Conservation (phyloP, 1,140 invertebrate species). For the Delia radicum region DNA sequence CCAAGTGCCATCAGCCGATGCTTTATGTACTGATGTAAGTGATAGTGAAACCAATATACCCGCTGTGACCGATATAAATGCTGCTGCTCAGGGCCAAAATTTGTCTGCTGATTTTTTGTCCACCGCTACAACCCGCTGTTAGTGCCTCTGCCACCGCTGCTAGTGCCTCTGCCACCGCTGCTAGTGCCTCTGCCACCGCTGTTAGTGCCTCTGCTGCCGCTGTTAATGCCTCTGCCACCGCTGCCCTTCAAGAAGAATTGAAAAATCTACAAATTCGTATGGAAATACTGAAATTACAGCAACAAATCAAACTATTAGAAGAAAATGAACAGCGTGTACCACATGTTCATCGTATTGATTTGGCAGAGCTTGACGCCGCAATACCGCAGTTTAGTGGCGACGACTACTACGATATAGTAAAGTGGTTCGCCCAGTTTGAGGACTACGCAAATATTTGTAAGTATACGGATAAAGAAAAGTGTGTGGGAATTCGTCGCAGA, state of each 20-base stretch:
- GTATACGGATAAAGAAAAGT: background rate
- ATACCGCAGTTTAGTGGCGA: conserved; percentile 15
- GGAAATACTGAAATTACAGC: background rate
- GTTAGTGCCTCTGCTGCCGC: no score
- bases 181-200: no score
- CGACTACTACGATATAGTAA: conserved; percentile 6
- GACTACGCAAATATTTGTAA: background rate
- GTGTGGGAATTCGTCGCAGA: background rate
- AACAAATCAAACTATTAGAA: background rate
- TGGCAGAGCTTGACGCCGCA: background rate
- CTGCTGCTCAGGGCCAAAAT: no score
- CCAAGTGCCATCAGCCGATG: no score
- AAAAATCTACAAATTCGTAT: background rate
- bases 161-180: no score
- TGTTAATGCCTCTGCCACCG: background rate
- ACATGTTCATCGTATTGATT: conserved; percentile 7
- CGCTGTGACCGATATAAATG: no score
- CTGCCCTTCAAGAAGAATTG: background rate
- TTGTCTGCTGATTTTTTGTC: no score
- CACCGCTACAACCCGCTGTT: no score
- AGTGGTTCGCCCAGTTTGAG: conserved; percentile 17
- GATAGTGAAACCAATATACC: no score
- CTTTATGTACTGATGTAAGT: no score
- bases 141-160: no score
- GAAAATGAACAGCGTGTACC: background rate